Evolutionary conservation across 2,797 vertebrate species (phyloP).

Genomic region (Danionella dracula): DNA sequence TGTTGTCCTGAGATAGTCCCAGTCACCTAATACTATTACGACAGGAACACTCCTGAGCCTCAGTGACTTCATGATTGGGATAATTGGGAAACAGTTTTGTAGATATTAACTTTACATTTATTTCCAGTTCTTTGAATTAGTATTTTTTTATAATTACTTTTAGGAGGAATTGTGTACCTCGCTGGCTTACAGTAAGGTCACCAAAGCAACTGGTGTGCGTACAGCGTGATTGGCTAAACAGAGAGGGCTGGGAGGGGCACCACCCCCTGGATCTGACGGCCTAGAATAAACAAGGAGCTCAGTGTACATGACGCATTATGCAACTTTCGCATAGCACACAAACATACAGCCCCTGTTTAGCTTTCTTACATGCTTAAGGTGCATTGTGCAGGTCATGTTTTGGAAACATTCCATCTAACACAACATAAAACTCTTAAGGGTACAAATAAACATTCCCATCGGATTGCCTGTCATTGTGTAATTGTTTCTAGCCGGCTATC

Average conservation of each 20-base stretch:
- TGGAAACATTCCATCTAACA: neutral
- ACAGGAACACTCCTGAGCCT: neutral
- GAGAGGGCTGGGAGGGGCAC: conserved; percentile 61
- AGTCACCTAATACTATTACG: neutral
- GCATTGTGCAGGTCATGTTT: neutral
- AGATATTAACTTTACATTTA: neutral
- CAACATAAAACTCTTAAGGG: neutral
- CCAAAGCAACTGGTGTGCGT: conserved; percentile 37
- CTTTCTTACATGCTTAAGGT: neutral
- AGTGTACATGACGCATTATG: conserved; percentile 60
- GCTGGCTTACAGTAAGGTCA: conserved; percentile 46
- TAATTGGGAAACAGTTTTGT: neutral
- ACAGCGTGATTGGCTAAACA: conserved; percentile 57
- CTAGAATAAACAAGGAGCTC: conserved; percentile 59
- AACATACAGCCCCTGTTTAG: neutral
- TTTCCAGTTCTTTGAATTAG: neutral
- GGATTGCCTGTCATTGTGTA: conserved; percentile 2
- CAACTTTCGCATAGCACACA: conserved; percentile 36
- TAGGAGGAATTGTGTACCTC: conserved; percentile 34
- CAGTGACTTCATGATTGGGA: neutral
- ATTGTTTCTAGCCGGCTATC: neutral
- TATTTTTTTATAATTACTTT: neutral
- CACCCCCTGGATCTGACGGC: conserved; percentile 55
- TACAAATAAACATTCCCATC: neutral
- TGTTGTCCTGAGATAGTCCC: conserved; percentile 17